These are phyloP conservation scores for Luidia sarsii DNA, from an alignment of 53 echinoderm and acorn worm genomes.

Conservation along the genomic window DNA sequence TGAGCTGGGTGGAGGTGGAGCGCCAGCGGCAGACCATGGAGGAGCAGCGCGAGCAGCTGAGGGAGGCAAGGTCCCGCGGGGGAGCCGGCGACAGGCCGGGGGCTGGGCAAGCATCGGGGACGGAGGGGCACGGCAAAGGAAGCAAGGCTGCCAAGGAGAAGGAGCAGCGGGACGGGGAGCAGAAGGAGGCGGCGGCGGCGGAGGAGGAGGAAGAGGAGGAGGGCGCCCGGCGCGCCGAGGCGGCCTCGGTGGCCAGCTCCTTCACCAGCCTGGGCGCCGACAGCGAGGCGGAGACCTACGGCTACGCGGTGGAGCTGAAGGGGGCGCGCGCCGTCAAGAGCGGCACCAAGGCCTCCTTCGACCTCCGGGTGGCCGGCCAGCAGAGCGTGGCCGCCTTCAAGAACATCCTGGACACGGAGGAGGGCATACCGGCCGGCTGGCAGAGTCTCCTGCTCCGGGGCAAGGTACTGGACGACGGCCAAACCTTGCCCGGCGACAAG, in stretches of 20 bases:
- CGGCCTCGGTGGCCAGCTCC: conserved; percentile 27
- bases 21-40: conserved; percentile 10
- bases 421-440: conserved; percentile 62
- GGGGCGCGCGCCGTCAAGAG: conserved; percentile 42
- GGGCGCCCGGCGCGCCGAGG: conserved; percentile 27
- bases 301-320: conserved; percentile 51
- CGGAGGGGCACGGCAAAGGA: too few species aligned
- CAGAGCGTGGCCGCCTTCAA: conserved; percentile 54
- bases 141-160: conserved; percentile 28
- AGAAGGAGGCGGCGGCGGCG: conserved; percentile 17
- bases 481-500: conserved; percentile 14
- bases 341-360: conserved; percentile 39
- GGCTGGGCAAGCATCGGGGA: too few species aligned
- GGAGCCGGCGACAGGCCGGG: too few species aligned
- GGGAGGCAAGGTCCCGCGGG: conserved; percentile 49
- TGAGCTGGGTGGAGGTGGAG: conserved; percentile 45
- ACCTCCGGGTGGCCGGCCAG: conserved; percentile 36
- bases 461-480: conserved; percentile 28
- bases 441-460: conserved; percentile 40
- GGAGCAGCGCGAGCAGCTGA: neutral
- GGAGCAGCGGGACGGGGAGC: conserved; percentile 31
- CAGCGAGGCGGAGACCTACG: conserved; percentile 15
- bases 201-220: conserved; percentile 4
- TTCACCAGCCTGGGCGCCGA: conserved; percentile 9
- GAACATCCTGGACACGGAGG: conserved; percentile 51